Evolutionary conservation across 2,888 invertebrate genomes (phyloP).

Genomic region (Dascillus cervinus): DNA sequence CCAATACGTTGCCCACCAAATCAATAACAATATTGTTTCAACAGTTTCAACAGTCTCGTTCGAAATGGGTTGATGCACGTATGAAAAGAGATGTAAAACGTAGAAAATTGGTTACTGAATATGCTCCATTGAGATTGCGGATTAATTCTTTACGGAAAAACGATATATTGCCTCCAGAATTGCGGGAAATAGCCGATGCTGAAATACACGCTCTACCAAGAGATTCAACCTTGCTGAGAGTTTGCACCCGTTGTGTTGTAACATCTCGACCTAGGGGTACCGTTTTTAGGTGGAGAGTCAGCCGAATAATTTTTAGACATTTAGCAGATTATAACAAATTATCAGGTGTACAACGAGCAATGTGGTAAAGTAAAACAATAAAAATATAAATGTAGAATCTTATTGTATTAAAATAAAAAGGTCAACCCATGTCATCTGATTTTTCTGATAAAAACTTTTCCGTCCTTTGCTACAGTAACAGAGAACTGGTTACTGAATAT

Average conservation of each 20-base stretch:
- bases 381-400: too few species aligned
- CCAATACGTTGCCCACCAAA: too few species aligned
- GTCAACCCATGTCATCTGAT: too few species aligned
- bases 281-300: slow-evolving; percentile 75
- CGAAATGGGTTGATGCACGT: slow-evolving; percentile 73
- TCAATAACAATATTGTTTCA: too few species aligned
- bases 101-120: slow-evolving; percentile 64
- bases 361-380: too few species aligned
- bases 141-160: slow-evolving; percentile 79
- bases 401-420: too few species aligned
- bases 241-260: slow-evolving; percentile 73
- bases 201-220: slow-evolving; percentile 70
- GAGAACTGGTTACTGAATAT: slow-evolving; percentile 65
- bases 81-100: slow-evolving; percentile 85
- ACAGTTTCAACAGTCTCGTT: slow-evolving; percentile 63
- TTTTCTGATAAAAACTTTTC: too few species aligned
- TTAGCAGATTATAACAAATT: slow-evolving; percentile 91
- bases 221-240: slow-evolving; percentile 58
- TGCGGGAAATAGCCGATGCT: slow-evolving; percentile 67
- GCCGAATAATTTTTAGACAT: slow-evolving; percentile 84
- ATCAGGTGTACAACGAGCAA: slow-evolving; percentile 87
- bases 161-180: slow-evolving; percentile 73
- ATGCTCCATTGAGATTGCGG: slow-evolving; percentile 69
- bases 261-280: slow-evolving; percentile 82
- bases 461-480: too few species aligned